Base-by-base conservation (phyloP, 2,113 vertebrate genomes). In the Vulpes vulpes region DNA sequence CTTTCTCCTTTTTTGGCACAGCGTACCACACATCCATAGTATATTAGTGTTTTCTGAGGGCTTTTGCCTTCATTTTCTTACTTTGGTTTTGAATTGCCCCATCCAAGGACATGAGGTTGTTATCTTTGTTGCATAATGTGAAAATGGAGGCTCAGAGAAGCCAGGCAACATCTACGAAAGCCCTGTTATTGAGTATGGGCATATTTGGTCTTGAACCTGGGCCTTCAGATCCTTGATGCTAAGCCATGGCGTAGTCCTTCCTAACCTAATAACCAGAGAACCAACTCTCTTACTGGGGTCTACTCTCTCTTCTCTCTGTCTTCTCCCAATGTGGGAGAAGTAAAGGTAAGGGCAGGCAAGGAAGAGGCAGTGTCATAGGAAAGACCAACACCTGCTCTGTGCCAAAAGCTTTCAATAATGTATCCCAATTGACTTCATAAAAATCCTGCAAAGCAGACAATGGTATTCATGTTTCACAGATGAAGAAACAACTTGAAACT, bases 1-100 rank as follows among this genome's bases (percentile, higher is more conserved):
- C 32, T 2, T 20, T 5, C 55, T 38, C 71, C 51, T 11, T 15
- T 12, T 17, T 57, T 15, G 25, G 11, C 1, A 23, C 4, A 22
- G 14, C 3, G 22, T 0, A 0, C 67, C 16, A 25, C 53, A 20
- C 17, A 5, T 10, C 23, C 17, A 23, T 11, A 11, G 23, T 2
- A 22, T 49, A 9, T 65, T 0, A 16, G 16, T 0, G 4, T 32
- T 57, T 83, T n/a, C 76, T 55, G 51, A 65, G 32, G 38, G 17
- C 14, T 22, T 10, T 0, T 12, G 4, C 15, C 0, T 27, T 57
- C 59, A 11, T 51, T 74, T 73, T 49, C 85, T 86, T 43, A 2
- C 5, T n/a, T 20, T 62, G 59, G 19, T 59, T 93, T 69, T 57
- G 30, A 64, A 17, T 1, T 64, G 30, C 1, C 32, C 22, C 57